Percentiles rank a stretch among this genome's conserved stretches.
Evolutionary conservation across 2,113 vertebrate genomes (phyloP).

Genomic region (Nibea coibor): DNA sequence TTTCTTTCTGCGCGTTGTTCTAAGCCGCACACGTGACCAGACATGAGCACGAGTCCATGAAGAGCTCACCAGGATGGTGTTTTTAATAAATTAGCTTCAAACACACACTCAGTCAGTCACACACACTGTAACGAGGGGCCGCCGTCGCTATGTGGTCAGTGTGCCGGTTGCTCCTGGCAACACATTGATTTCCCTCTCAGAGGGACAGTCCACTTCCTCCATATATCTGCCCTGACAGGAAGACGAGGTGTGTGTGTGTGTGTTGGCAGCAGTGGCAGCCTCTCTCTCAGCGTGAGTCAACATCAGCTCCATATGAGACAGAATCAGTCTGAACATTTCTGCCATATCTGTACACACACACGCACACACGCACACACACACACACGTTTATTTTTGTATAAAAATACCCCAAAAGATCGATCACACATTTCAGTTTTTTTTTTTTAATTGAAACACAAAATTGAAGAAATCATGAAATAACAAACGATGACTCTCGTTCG

Average conservation of each 20-base stretch:
- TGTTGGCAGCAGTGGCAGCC: neutral
- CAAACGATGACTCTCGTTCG: too few relatives aligned
- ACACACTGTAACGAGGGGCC: neutral
- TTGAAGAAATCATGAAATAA: neutral
- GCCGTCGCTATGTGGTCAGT: neutral
- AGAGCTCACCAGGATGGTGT: too few relatives aligned
- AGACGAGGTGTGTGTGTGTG: slow-evolving; percentile 5
- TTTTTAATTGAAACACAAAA: too few relatives aligned
- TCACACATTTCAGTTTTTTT: too few relatives aligned
- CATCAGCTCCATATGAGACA: slow-evolving; percentile 1
- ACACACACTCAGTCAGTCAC: neutral
- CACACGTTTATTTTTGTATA: too few relatives aligned
- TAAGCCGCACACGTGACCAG: neutral
- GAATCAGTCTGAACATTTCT: neutral
- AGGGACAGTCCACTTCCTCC: slow-evolving; percentile 21
- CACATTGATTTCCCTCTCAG: slow-evolving; percentile 45
- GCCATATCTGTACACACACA: neutral
- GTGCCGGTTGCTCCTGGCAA: slow-evolving; percentile 6
- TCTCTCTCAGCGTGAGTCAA: neutral
- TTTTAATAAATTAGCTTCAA: too few relatives aligned
- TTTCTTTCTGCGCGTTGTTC: too few relatives aligned
- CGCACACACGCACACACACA: neutral
- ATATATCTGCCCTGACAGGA: neutral
- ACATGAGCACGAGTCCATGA: neutral
- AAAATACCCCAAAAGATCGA: too few relatives aligned